Evolutionary conservation across 1,140 invertebrate genomes (phyloP).

Genomic region (Brachionus rotundiformis): DNA sequence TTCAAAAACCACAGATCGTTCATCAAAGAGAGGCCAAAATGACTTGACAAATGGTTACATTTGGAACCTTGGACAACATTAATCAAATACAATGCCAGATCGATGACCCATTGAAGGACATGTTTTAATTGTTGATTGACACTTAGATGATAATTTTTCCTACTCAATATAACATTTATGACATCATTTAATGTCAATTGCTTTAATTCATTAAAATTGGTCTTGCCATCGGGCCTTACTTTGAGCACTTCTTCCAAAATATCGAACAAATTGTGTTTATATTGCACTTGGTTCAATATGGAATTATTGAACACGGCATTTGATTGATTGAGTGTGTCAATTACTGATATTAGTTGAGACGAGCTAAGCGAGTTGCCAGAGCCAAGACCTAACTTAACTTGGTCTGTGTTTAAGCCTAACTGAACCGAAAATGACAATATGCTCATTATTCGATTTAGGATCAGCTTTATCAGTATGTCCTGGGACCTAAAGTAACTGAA

Average conservation of each 20-base stretch:
- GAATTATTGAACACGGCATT: neutral
- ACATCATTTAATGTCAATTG: conserved; percentile 27
- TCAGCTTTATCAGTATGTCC: conserved; percentile 12
- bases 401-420: neutral
- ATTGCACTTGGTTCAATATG: neutral
- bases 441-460: neutral
- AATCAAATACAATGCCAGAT: conserved; percentile 34
- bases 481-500: neutral
- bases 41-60: neutral
- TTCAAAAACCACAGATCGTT: conserved; percentile 43
- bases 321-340: neutral
- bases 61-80: conserved; percentile 15
- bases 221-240: neutral
- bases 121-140: conserved; percentile 42
- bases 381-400: neutral
- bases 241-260: conserved; percentile 14
- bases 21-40: neutral
- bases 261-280: conserved; percentile 1
- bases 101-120: conserved; percentile 22
- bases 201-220: neutral
- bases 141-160: conserved; percentile 1
- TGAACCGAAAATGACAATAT: neutral
- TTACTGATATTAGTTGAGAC: neutral
- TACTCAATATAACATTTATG: neutral
- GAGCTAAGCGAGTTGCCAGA: neutral